These are phyloP conservation scores for Jacana jacana DNA, from an alignment of 2,113 vertebrate species.

Conservation along the genomic window DNA sequence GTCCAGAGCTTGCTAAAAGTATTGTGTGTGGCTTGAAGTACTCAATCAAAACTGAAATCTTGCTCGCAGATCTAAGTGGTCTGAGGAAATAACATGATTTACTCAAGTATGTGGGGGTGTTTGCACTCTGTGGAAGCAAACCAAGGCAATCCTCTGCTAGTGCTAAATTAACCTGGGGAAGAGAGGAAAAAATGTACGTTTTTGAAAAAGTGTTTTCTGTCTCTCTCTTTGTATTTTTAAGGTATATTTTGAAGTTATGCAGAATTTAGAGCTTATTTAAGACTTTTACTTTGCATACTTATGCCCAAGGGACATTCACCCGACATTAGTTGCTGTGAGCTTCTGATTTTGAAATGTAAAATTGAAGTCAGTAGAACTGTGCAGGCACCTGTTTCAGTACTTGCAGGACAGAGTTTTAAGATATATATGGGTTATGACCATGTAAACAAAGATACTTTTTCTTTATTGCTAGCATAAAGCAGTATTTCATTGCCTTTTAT, in stretches of 20 bases:
- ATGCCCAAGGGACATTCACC: background rate
- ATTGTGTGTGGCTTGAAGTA: background rate
- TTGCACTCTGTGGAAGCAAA: background rate
- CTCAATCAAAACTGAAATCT: background rate
- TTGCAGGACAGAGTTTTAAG: background rate
- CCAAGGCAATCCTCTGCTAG: background rate
- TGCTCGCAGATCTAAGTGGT: background rate
- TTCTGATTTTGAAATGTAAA: background rate
- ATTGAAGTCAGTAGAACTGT: background rate
- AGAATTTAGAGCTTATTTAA: background rate
- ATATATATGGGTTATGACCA: background rate
- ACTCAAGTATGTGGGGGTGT: background rate
- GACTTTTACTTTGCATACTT: background rate
- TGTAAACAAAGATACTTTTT: background rate
- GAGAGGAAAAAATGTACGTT: background rate
- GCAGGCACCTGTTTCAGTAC: background rate
- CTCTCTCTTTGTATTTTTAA: background rate
- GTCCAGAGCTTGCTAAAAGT: background rate
- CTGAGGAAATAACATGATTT: background rate
- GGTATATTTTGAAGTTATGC: background rate
- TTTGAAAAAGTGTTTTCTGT: background rate
- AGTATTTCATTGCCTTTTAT: background rate
- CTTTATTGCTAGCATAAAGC: background rate
- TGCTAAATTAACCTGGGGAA: background rate
- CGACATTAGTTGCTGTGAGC: fast-evolving